Evolutionary conservation across 2,888 invertebrate species (phyloP).

Genomic region (Zelleria hepariella): DNA sequence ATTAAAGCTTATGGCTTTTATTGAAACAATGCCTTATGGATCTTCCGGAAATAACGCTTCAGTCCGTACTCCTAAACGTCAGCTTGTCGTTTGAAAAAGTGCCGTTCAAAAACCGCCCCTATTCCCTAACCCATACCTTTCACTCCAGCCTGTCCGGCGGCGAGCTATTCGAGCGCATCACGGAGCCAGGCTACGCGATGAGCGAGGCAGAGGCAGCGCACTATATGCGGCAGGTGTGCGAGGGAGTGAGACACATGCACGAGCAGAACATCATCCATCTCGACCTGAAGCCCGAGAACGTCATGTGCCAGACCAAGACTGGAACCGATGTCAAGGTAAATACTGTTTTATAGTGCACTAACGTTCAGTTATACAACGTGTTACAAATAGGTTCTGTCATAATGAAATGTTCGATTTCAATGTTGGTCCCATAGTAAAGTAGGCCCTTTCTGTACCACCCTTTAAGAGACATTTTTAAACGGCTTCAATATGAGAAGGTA

Average conservation of each 20-base stretch:
- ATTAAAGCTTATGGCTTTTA: too few species aligned
- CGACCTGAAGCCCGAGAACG: conserved; percentile 97
- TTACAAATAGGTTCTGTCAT: too few species aligned
- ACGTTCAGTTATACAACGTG: background rate
- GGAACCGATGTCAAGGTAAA: conserved; percentile 91
- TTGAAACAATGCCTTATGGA: too few species aligned
- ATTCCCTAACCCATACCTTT: background rate
- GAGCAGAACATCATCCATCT: conserved; percentile 99
- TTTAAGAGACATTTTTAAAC: too few species aligned
- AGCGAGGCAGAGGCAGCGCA: conserved; percentile 99
- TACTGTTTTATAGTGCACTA: background rate
- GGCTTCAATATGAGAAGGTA: too few species aligned
- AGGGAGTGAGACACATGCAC: conserved; percentile 98
- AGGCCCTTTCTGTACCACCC: too few species aligned
- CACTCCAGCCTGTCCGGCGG: conserved; percentile 92
- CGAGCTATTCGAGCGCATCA: conserved; percentile 98
- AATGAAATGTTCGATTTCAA: too few species aligned
- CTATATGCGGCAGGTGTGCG: conserved; percentile 99
- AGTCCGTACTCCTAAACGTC: too few species aligned
- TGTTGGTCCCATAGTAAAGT: too few species aligned
- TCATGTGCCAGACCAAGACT: conserved; percentile 98
- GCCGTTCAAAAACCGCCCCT: background rate
- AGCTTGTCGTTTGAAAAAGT: too few species aligned
- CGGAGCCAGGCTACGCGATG: conserved; percentile 98
- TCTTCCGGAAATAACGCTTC: too few species aligned